phyloP scores from a whole-genome alignment of 2,888 invertebrate species.

The Caenorhabditis sp. region DNA sequence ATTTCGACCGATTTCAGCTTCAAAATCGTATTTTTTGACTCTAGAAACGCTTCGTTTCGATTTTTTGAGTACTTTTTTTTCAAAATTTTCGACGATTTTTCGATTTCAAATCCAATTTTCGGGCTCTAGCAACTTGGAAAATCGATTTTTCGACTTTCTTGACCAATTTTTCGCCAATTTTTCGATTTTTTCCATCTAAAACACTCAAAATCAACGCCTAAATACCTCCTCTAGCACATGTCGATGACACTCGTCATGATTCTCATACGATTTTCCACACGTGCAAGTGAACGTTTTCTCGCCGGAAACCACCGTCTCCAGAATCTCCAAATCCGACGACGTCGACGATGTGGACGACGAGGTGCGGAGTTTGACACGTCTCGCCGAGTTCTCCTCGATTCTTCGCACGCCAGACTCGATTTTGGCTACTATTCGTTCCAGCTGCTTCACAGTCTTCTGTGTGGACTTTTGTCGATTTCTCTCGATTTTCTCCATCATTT shows the following conservation, averaged over 20 bases:
- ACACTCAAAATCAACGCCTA: background rate
- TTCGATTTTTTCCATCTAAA: background rate
- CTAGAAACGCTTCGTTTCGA: too few species aligned
- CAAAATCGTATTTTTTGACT: too few species aligned
- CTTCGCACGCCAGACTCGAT: background rate
- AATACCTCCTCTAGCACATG: slow-evolving; percentile 45
- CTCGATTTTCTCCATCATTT: background rate
- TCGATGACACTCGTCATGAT: slow-evolving; percentile 46
- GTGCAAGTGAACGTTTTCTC: slow-evolving; percentile 21
- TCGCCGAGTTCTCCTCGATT: background rate
- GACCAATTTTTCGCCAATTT: background rate
- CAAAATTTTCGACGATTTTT: background rate
- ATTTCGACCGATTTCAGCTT: too few species aligned
- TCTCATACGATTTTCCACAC: slow-evolving; percentile 19
- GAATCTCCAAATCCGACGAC: background rate
- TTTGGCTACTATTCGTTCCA: background rate
- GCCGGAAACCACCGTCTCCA: background rate
- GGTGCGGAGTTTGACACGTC: background rate
- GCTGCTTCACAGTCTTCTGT: background rate
- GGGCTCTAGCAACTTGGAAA: too few species aligned
- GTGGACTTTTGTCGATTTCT: background rate
- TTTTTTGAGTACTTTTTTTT: background rate
- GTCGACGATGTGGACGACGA: background rate
- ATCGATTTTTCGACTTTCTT: background rate
- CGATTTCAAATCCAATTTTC: background rate